phyloP scores from a whole-genome alignment of 1,140 invertebrate species.

The Drosophila kanapiae region DNA sequence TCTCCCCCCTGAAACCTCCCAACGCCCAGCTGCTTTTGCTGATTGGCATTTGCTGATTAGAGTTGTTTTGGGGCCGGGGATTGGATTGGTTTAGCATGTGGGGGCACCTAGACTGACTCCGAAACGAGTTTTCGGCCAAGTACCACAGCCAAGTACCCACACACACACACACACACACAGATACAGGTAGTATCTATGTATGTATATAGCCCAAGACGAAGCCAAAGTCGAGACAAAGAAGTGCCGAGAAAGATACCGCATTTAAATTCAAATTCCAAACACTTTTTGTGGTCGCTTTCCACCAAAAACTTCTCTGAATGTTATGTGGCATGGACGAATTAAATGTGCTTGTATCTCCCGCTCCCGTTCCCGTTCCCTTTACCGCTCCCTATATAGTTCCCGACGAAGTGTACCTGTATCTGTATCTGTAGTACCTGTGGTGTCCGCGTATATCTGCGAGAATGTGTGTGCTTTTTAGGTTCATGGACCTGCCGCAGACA shows the following conservation, averaged over 20 bases:
- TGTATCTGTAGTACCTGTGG: slow-evolving; percentile 21
- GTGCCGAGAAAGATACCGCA: slow-evolving; percentile 60
- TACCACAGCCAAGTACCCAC: slow-evolving; percentile 37
- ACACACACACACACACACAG: slow-evolving; percentile 29
- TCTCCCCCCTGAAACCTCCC: slow-evolving; percentile 4
- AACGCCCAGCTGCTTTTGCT: slow-evolving; percentile 32
- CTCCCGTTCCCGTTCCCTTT: not conserved
- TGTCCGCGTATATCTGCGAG: not conserved
- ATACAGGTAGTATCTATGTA: not conserved
- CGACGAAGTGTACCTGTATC: slow-evolving; percentile 23
- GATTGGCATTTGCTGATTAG: slow-evolving; percentile 66
- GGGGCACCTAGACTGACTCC: slow-evolving; percentile 52
- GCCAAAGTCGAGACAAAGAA: slow-evolving; percentile 28
- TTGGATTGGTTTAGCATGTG: slow-evolving; percentile 53
- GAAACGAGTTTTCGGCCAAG: slow-evolving; percentile 55
- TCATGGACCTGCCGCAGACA: slow-evolving; percentile 80
- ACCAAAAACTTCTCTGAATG: slow-evolving; percentile 41
- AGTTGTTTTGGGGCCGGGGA: slow-evolving; percentile 58
- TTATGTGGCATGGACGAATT: slow-evolving; percentile 50
- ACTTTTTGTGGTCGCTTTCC: slow-evolving; percentile 53
- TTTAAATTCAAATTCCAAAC: slow-evolving; percentile 75
- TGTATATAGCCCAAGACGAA: slow-evolving; percentile 5
- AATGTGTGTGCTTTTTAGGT: slow-evolving; percentile 57
- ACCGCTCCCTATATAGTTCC: not conserved
- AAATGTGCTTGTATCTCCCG: slow-evolving; percentile 36